Evolutionary conservation across 2,797 vertebrate genomes (phyloP).

Genomic region (Phaenicophaeus curvirostris): DNA sequence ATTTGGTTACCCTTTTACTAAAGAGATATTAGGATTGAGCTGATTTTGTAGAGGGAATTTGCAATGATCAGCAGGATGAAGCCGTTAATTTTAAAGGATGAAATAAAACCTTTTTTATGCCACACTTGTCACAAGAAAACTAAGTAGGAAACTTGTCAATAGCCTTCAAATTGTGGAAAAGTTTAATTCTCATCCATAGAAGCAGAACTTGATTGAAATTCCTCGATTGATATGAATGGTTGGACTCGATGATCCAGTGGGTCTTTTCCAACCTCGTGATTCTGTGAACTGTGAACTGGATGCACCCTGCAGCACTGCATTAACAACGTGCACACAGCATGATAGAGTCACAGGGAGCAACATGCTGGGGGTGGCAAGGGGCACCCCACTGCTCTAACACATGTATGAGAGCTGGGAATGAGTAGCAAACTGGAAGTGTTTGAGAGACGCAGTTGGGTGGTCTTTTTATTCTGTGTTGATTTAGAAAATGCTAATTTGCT

Average conservation of each 20-base stretch:
- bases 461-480: neutral
- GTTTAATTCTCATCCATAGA: neutral
- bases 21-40: neutral
- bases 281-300: too few relatives aligned
- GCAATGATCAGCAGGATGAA: neutral
- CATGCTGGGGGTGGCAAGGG: neutral
- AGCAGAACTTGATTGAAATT: too few relatives aligned
- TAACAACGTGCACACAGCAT: fast-evolving
- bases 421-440: neutral
- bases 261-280: too few relatives aligned
- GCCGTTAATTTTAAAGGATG: neutral
- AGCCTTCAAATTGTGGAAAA: neutral
- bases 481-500: neutral
- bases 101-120: neutral
- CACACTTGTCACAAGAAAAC: neutral
- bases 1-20: neutral
- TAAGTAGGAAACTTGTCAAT: neutral
- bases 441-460: neutral
- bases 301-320: neutral
- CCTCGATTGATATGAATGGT: too few relatives aligned
- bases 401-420: fast-evolving
- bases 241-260: too few relatives aligned
- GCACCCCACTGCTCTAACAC: neutral
- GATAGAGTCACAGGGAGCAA: neutral
- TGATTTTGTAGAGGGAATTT: neutral